Evolutionary conservation across 2,888 invertebrate genomes (phyloP).

Genomic region (Philereme vetulata): DNA sequence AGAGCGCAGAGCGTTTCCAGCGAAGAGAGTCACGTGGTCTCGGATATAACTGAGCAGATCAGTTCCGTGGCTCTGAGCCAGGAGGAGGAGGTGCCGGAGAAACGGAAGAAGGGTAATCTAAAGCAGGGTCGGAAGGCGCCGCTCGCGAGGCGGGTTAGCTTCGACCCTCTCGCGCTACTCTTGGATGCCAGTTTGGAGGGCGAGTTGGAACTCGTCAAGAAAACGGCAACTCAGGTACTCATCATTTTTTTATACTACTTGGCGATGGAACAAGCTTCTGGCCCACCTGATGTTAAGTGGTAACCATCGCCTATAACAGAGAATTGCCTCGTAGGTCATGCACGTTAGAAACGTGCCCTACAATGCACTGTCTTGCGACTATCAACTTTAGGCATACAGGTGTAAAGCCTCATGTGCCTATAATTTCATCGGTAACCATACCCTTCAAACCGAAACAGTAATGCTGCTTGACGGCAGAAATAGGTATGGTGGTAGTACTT

Average conservation of each 20-base stretch:
- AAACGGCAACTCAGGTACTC: constrained; percentile 93
- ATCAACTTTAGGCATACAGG: too few species aligned
- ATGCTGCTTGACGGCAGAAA: too few species aligned
- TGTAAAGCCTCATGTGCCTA: too few species aligned
- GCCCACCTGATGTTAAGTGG: too few species aligned
- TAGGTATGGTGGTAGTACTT: too few species aligned
- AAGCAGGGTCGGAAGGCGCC: constrained; percentile 90
- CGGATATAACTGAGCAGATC: constrained; percentile 79
- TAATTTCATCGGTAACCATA: too few species aligned
- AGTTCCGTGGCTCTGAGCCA: constrained; percentile 79
- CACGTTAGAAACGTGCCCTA: too few species aligned
- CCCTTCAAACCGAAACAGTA: too few species aligned
- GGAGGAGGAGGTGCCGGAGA: constrained; percentile 78
- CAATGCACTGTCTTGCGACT: too few species aligned
- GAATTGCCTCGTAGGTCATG: too few species aligned
- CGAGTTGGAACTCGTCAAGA: constrained; percentile 97
- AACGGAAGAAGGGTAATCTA: constrained; percentile 91
- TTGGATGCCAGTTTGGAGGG: constrained; percentile 99
- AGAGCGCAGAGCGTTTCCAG: constrained; percentile 69
- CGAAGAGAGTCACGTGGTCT: constrained; percentile 70
- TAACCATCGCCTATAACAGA: too few species aligned
- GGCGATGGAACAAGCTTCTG: too few species aligned
- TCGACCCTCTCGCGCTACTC: constrained; percentile 97
- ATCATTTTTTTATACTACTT: neutral
- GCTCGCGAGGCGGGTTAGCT: constrained; percentile 94